Conservation (phyloP, 2,797 vertebrate genomes). For the Podarcis lilfordi region DNA sequence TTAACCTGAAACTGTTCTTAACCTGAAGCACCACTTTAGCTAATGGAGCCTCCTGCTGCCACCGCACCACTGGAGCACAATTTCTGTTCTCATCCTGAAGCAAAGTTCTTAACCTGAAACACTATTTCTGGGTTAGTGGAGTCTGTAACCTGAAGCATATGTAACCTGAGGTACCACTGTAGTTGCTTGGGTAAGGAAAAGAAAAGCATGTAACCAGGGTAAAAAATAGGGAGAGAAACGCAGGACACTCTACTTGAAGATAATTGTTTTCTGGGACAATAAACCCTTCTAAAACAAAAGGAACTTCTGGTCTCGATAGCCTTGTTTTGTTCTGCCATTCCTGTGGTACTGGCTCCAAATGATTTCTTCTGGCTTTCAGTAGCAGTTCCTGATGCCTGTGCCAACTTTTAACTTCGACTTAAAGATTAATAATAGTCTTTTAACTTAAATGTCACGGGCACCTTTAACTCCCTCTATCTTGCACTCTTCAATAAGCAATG, state of each 20-base stretch:
- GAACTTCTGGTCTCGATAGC: background rate
- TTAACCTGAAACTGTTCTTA: too few species aligned
- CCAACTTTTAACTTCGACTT: slow-evolving; percentile 6
- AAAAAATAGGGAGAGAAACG: background rate
- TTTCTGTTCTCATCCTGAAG: too few species aligned
- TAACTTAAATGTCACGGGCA: background rate
- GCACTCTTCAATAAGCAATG: background rate
- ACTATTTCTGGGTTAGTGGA: too few species aligned
- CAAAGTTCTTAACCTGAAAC: too few species aligned
- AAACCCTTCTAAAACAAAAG: background rate
- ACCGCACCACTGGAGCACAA: too few species aligned
- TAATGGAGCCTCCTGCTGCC: too few species aligned
- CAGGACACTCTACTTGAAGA: too few species aligned
- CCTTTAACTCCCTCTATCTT: rapidly evolving
- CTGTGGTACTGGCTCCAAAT: background rate
- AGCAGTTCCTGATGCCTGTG: rapidly evolving
- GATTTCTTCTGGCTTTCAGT: background rate
- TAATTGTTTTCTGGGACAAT: background rate
- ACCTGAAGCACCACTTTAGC: too few species aligned
- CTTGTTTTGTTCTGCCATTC: background rate
- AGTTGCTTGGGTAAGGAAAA: background rate
- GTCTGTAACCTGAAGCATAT: too few species aligned
- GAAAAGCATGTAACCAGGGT: background rate
- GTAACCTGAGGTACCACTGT: too few species aligned
- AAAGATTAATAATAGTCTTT: slow-evolving; percentile 12